Evolutionary conservation across 2,113 vertebrate genomes (phyloP), one percentile per base, ranked within the genome.

Genomic region (Gnathonemus longibarbis): DNA sequence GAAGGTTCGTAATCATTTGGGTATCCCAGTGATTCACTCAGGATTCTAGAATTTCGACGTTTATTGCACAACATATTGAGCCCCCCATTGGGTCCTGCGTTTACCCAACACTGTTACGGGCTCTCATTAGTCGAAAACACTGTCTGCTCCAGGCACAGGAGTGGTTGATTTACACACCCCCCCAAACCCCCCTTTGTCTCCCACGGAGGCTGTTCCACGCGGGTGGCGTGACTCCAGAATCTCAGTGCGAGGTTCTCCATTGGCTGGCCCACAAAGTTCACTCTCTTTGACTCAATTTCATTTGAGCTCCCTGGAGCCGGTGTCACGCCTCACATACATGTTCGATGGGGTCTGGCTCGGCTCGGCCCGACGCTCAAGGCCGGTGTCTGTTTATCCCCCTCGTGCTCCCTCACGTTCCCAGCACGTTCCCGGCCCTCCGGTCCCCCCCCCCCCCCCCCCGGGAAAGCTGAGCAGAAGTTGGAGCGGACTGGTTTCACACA

Each of bases 51-150:
- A n/a, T 49, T 85, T 85, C 13, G 84, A 46, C 2, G 3, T 48
- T 19, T 85, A 49, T 86, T 86, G 84, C 84, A 27, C n/a, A 86
- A 86, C 11, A n/a, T 46, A 49, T 31, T 31, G 48, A 50, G 84
- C 45, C 5, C 52, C 50, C 45, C 5, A 42, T 5, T 48, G n/a
- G 31, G n/a, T 86, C n/a, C 45, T 31, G 27, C 49, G 31, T 87
- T 87, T 87, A 17, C 83, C 31, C 85, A 87, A 19, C 50, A 56
- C 11, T 56, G 27, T 53, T 24, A 94, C 90, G 90, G 91, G 91
- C 77, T 84, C 11, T 94, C 94, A 95, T 96, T 95, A 95, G 93
- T 94, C 90, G 90, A 94, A 94, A 92, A 91, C 86, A 39, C 89
- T 91, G 90, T 91, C 91, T 90, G 91, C 92, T 92, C 92, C 91